A percentile compares a stretch with the other conserved stretches of the same genome.
Evolutionary conservation across 2,113 vertebrate genomes (phyloP).

Genomic region (Spea multiplicata): DNA sequence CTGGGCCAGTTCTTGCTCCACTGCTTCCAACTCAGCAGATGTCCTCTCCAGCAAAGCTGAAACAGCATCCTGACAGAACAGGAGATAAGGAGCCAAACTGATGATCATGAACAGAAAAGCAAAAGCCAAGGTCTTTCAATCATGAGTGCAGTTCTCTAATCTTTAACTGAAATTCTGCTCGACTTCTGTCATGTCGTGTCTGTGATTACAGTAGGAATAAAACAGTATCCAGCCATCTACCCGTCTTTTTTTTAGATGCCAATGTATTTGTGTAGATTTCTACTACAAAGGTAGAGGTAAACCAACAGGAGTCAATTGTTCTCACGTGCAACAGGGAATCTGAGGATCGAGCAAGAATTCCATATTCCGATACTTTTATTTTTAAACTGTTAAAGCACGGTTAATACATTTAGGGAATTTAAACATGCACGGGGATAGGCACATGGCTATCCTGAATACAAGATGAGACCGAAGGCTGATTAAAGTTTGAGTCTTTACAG

Average conservation of each 20-base stretch:
- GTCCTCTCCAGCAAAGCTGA: slow-evolving; percentile 76
- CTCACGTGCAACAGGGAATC: neutral
- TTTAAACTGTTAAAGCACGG: too few species aligned
- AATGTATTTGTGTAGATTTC: slow-evolving; percentile 1
- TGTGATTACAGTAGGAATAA: slow-evolving; percentile 6
- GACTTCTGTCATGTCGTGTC: slow-evolving; percentile 29
- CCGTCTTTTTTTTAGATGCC: slow-evolving; percentile 9
- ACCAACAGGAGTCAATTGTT: slow-evolving; percentile 14
- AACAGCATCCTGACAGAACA: slow-evolving; percentile 70
- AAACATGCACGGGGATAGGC: too few species aligned
- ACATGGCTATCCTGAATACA: too few species aligned
- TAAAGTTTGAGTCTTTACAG: too few species aligned
- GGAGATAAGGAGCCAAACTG: slow-evolving; percentile 39
- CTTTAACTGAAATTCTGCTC: slow-evolving; percentile 28
- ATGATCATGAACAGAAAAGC: slow-evolving; percentile 22
- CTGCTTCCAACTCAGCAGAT: slow-evolving; percentile 75
- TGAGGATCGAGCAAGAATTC: neutral
- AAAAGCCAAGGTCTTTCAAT: neutral
- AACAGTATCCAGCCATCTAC: slow-evolving; percentile 17
- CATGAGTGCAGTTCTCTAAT: slow-evolving; percentile 7
- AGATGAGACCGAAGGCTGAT: too few species aligned
- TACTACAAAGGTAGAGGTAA: slow-evolving; percentile 27
- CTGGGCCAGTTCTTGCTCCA: slow-evolving; percentile 73
- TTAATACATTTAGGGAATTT: too few species aligned
- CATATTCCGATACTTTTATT: neutral